Base-by-base conservation (phyloP, 1,140 invertebrate species). In the Eumaeus atala region DNA sequence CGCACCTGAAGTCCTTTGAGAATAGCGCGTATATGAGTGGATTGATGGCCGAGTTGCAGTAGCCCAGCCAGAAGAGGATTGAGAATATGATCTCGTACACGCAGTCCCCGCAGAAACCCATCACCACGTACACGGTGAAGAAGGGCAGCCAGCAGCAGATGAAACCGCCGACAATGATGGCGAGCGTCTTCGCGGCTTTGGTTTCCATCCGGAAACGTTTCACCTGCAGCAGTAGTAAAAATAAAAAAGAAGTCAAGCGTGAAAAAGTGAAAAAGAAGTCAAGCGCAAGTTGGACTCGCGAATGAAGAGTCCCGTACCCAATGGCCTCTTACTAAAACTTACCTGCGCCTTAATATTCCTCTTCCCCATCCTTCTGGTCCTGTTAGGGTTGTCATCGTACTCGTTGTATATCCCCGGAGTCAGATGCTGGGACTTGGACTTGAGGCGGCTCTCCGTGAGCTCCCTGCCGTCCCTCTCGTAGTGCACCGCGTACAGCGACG, bases 61-160 rank as follows among this genome's bases (percentile, higher is more conserved):
- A 99, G 1, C 97, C 97, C 18, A 99, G 90, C 97, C 97, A 99
- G 84, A 98, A 98, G 7, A 98, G 91, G 1, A 98, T 91, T 38
- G 94, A 97, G 85, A 98, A 97, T 35, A 96, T 87, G 42, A 95
- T 89, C 0, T 92, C 91, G 52, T 93, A 91, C 34, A 96, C 95
- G 78, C 94, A 96, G 51, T 92, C 90, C 1, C 90, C 90, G 64
- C 93, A 96, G 74, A 97, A 96, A 0, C 94, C 95, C 51, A 94
- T 89, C 17, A 95, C 90, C 21, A 97, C 89, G 79, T 98, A 98
- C 89, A 97, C 93, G 7, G 94, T 96, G 89, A 98, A 98, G 88
- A 98, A 98, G 0, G 96, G 96, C 17, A 97, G 86, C 96, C 96
- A 98, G 79, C 96, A 98, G 53, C 95, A 89, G 11, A 97, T 94